Percentiles rank a stretch among this genome's conserved stretches.
phyloP scores from a whole-genome alignment of 2,113 vertebrate genomes.

The Delphinus delphis region DNA sequence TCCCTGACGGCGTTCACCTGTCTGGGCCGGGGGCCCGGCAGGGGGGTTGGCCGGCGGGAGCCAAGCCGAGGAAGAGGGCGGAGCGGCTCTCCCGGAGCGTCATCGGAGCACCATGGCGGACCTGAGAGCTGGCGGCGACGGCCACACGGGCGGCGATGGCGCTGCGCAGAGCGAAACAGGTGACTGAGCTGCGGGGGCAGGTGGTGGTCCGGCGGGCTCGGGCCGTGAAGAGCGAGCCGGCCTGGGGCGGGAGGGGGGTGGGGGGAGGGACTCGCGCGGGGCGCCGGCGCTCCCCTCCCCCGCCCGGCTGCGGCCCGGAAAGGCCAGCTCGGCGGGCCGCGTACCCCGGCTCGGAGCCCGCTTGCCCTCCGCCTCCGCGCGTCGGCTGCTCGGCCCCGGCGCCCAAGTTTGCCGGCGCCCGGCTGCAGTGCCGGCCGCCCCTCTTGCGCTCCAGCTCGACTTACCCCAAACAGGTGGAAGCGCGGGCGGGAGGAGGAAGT shows the following conservation, averaged over 20 bases:
- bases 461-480: conserved; percentile 56
- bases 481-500: not conserved
- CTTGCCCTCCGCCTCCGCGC: not conserved
- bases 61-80: conserved; percentile 61
- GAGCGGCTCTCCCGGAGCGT: conserved; percentile 70
- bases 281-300: not conserved
- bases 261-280: not conserved
- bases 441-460: not conserved
- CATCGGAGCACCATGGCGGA: conserved; percentile 79
- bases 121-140: conserved; percentile 67
- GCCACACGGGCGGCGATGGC: conserved; percentile 65
- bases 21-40: conserved; percentile 1
- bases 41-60: conserved; percentile 60
- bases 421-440: conserved; percentile 24
- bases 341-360: not conserved
- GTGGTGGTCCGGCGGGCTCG: not conserved
- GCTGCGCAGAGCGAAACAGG: conserved; percentile 57
- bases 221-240: not conserved
- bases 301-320: not conserved
- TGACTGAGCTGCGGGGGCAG: conserved; percentile 21
- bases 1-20: conserved; percentile 64
- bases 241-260: no score
- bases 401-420: not conserved
- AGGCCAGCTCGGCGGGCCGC: not conserved
- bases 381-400: not conserved